phyloP scores from a whole-genome alignment of 1,140 invertebrate species.

The Habropoda laboriosa region DNA sequence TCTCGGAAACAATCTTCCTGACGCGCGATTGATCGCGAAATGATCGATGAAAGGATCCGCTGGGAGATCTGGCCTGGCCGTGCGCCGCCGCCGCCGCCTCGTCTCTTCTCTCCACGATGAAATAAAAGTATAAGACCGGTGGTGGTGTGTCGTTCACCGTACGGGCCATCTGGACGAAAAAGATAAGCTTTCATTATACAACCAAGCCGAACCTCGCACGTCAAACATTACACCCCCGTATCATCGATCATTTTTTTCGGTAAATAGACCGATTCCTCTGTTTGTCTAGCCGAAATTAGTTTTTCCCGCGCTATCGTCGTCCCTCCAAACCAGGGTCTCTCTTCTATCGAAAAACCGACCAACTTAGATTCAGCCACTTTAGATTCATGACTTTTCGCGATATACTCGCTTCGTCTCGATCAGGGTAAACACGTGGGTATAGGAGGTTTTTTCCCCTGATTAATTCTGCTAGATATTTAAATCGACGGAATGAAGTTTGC shows the following conservation, averaged over 20 bases:
- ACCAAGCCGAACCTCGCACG: slow-evolving; percentile 9
- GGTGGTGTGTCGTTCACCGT: background rate
- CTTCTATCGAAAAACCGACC: too few species aligned
- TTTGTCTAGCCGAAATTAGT: slow-evolving; percentile 67
- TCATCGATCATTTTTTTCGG: slow-evolving; percentile 68
- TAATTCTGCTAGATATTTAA: background rate
- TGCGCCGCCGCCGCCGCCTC: too few species aligned
- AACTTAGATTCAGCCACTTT: too few species aligned
- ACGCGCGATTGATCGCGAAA: slow-evolving; percentile 63
- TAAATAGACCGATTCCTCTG: slow-evolving; percentile 63
- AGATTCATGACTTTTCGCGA: background rate
- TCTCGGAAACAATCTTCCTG: slow-evolving; percentile 61
- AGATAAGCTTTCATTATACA: slow-evolving; percentile 66
- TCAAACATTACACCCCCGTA: slow-evolving; percentile 49
- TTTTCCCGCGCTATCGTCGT: slow-evolving; percentile 31
- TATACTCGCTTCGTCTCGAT: background rate
- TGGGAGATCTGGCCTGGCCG: too few species aligned
- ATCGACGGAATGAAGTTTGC: background rate
- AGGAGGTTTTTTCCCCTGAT: background rate
- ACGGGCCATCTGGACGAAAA: slow-evolving; percentile 50
- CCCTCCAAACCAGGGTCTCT: too few species aligned
- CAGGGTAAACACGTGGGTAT: slow-evolving; percentile 8
- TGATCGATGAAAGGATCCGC: slow-evolving; percentile 70
- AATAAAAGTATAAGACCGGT: slow-evolving; percentile 53
- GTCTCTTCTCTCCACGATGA: slow-evolving; percentile 39